Evolutionary conservation across 1,140 invertebrate species (phyloP).

Genomic region (Hypsibius dujardini): DNA sequence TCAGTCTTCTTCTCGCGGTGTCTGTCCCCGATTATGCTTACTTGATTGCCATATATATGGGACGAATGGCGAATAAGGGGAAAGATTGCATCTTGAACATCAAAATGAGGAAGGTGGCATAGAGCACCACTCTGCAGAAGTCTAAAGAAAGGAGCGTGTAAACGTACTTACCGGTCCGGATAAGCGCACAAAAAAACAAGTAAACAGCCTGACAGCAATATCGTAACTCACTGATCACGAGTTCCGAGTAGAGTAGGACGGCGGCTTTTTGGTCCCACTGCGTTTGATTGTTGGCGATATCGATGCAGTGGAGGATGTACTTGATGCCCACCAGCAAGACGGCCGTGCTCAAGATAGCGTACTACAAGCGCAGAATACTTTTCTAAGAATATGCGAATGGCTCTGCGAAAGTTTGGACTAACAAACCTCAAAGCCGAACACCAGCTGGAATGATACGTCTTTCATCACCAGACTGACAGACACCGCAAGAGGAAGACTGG

Average conservation of each 20-base stretch:
- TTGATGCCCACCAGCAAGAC: conserved; percentile 84
- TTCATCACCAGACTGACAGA: conserved; percentile 59
- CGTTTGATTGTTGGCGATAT: conserved; percentile 68
- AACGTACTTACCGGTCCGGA: not conserved
- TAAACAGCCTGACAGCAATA: not conserved
- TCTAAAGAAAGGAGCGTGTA: conserved; percentile 33
- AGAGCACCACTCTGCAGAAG: conserved; percentile 65
- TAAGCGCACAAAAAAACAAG: not conserved
- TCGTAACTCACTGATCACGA: conserved; percentile 63
- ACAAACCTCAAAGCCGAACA: conserved; percentile 83
- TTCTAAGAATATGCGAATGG: not conserved
- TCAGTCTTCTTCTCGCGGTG: no score
- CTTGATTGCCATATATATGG: conserved; percentile 94
- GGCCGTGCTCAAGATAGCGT: conserved; percentile 85
- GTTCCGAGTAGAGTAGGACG: conserved; percentile 84
- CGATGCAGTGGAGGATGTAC: conserved; percentile 80
- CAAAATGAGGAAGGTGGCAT: conserved; percentile 77
- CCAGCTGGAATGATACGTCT: conserved; percentile 89
- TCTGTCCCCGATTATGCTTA: conserved; percentile 29
- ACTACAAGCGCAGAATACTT: conserved; percentile 37
- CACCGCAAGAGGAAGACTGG: no score
- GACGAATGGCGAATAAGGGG: conserved; percentile 90
- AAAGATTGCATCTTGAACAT: conserved; percentile 95
- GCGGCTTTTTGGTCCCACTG: conserved; percentile 99
- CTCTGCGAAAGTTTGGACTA: conserved; percentile 22